A percentile compares a stretch with the other conserved stretches of the same genome.
These are phyloP conservation scores for Euphonia xanthogaster DNA, from an alignment of 2,797 vertebrate genomes.

Conservation along the genomic window DNA sequence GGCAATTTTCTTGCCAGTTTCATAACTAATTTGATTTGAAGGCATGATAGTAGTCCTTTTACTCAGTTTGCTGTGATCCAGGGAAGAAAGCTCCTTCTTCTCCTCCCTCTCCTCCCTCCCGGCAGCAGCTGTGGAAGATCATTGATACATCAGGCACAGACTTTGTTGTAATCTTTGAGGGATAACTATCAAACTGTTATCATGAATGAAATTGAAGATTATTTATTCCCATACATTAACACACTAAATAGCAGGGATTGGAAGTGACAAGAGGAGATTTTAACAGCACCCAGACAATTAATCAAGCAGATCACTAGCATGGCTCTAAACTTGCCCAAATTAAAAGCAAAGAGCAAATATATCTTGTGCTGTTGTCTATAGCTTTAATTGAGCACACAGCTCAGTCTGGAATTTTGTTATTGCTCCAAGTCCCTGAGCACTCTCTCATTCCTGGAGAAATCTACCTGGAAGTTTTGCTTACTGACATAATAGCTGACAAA, in stretches of 20 bases:
- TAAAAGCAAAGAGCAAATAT: background rate
- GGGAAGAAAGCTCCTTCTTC: background rate
- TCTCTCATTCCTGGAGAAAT: background rate
- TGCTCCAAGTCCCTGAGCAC: background rate
- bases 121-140: background rate
- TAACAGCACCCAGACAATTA: background rate
- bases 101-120: accelerated
- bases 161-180: background rate
- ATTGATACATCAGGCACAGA: background rate
- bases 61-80: background rate
- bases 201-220: background rate
- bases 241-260: background rate
- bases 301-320: background rate
- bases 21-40: background rate
- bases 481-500: background rate
- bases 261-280: background rate
- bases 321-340: background rate
- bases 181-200: background rate
- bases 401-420: background rate
- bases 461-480: background rate
- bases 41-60: background rate
- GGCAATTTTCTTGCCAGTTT: background rate
- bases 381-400: background rate
- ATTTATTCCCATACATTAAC: background rate
- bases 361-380: background rate